Evolutionary conservation across 92 coral and sea anemone genomes (phyloP).

Genomic region (Hydrozoanthus gracilis): DNA sequence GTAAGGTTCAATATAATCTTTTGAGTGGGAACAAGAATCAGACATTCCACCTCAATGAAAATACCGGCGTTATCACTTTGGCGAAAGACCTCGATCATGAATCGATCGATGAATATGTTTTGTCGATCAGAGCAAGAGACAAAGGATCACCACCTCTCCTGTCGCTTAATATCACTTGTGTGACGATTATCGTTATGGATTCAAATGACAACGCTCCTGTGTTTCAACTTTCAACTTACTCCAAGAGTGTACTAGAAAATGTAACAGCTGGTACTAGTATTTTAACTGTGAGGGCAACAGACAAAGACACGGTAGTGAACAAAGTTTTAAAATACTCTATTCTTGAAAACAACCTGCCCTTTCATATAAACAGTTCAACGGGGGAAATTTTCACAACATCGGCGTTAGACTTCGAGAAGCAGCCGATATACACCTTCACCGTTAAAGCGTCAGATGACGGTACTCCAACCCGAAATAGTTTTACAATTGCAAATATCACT

Average conservation of each 20-base stretch:
- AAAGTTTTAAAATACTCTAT: conserved; percentile 50
- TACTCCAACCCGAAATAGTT: not conserved
- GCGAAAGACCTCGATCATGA: conserved; percentile 54
- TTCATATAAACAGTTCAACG: conserved; percentile 24
- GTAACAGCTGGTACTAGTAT: conserved; percentile 11
- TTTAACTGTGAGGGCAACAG: conserved; percentile 63
- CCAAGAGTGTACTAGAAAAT: conserved; percentile 30
- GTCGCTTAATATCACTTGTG: conserved; percentile 48
- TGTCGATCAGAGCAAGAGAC: conserved; percentile 53
- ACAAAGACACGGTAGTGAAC: conserved; percentile 67
- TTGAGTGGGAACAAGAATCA: conserved; percentile 44
- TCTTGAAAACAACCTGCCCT: not conserved
- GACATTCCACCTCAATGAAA: conserved; percentile 18
- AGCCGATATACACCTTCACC: not conserved
- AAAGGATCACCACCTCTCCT: conserved; percentile 45
- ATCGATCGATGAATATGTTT: not conserved
- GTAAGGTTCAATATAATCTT: conserved; percentile 9
- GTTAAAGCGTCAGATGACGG: conserved; percentile 11
- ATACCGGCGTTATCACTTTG: conserved; percentile 37
- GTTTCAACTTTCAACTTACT: conserved; percentile 32
- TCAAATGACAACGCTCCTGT: conserved; percentile 58
- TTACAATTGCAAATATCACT: not conserved
- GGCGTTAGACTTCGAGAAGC: conserved; percentile 17
- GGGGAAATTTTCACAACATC: conserved; percentile 15
- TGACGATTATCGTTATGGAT: conserved; percentile 49